These are phyloP conservation scores for Jordanella pulchra DNA, from an alignment of 2,797 vertebrate genomes.

Conservation along the genomic window DNA sequence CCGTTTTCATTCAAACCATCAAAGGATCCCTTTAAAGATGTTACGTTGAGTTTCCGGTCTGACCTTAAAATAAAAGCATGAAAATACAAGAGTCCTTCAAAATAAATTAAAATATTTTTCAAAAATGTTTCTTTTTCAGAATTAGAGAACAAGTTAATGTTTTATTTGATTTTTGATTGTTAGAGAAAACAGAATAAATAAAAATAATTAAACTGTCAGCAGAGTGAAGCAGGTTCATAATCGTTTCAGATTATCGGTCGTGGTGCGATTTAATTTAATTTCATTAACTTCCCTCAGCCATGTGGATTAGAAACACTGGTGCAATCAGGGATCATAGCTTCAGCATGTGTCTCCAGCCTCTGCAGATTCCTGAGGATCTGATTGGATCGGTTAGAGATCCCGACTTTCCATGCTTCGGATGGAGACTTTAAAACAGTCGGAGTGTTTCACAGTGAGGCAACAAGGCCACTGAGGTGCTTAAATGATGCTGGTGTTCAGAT, in stretches of 20 bases:
- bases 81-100: not conserved
- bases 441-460: not conserved
- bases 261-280: not conserved
- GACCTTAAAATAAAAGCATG: not conserved
- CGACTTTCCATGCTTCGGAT: not conserved
- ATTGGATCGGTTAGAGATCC: not conserved
- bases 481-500: constrained; percentile 1
- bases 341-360: not conserved
- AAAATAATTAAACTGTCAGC: not conserved
- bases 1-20: constrained; percentile 1
- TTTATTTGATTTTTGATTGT: not conserved
- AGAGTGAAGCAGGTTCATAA: not conserved
- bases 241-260: not conserved
- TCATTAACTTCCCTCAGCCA: not conserved
- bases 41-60: constrained; percentile 3
- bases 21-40: not conserved
- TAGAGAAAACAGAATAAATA: constrained; percentile 9
- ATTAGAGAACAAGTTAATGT: not conserved
- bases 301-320: not conserved
- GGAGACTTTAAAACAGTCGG: not conserved
- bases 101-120: not conserved
- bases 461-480: constrained; percentile 51
- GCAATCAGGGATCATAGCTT: not conserved
- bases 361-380: not conserved
- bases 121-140: not conserved